phyloP scores from a whole-genome alignment of 1,140 invertebrate species.

The Eulimnadia texana region DNA sequence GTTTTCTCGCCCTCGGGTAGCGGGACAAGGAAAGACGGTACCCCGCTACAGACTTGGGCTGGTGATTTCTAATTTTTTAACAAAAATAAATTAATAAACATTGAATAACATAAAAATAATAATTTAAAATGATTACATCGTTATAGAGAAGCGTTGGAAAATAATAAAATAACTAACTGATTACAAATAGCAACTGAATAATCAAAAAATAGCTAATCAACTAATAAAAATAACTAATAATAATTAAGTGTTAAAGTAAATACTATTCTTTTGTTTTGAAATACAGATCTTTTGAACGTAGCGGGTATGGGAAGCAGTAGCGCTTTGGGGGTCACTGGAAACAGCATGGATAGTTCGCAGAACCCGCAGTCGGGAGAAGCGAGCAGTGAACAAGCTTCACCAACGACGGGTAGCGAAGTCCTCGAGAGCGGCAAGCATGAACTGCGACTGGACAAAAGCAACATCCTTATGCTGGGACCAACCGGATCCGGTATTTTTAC shows the following conservation, averaged over 20 bases:
- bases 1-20: conserved; percentile 31
- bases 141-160: no score
- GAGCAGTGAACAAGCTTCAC: conserved; percentile 2
- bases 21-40: conserved; percentile 43
- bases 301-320: conserved; percentile 54
- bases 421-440: conserved; percentile 71
- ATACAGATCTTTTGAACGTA: conserved; percentile 65
- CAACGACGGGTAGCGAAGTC: conserved; percentile 54
- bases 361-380: conserved; percentile 20
- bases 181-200: no score
- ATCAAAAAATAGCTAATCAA: no score
- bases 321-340: conserved; percentile 32
- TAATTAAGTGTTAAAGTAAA: no score
- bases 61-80: conserved; percentile 19
- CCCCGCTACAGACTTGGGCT: conserved; percentile 60
- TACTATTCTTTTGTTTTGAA: conserved; percentile 23
- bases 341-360: conserved; percentile 23
- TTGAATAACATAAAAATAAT: no score
- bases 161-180: no score
- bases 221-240: no score
- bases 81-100: no score
- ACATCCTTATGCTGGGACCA: conserved; percentile 90
- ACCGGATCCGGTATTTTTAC: conserved; percentile 69
- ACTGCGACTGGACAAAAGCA: conserved; percentile 89
- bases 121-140: no score